Conservation (phyloP, 2,113 vertebrate species). For the Lycocorax pyrrhopterus region DNA sequence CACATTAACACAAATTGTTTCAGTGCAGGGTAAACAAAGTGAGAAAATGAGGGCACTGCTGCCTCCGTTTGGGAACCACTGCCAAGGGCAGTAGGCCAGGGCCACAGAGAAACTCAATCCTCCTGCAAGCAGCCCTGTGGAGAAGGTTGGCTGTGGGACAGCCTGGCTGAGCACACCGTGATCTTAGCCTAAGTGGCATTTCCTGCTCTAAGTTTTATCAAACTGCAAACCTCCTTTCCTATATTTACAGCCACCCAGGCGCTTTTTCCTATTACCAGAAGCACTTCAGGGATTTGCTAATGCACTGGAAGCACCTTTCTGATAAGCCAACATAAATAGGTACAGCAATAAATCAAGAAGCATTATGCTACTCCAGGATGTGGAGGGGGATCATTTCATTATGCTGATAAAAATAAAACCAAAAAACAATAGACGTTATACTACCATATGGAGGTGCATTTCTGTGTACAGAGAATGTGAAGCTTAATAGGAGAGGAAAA, state of each 20-base stretch:
- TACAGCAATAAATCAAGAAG: slow-evolving; percentile 33
- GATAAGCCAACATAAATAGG: not conserved
- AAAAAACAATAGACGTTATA: not conserved
- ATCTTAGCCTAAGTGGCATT: not conserved
- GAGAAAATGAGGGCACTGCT: not conserved
- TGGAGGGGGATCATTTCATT: not conserved
- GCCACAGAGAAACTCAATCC: not conserved
- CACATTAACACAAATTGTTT: not conserved
- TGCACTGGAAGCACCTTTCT: slow-evolving; percentile 18
- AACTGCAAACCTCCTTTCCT: not conserved
- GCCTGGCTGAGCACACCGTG: not conserved
- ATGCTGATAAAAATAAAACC: not conserved
- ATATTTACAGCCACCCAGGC: not conserved
- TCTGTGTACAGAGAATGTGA: not conserved
- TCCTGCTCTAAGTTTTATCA: not conserved
- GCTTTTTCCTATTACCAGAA: not conserved
- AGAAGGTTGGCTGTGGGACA: not conserved
- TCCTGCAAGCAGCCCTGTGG: not conserved
- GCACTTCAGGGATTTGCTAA: not conserved
- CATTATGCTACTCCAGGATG: not conserved
- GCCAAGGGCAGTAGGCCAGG: not conserved
- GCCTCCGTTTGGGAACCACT: not conserved
- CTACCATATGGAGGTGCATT: not conserved
- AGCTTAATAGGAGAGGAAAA: not conserved
- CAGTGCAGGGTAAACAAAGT: not conserved